Evolutionary conservation across 2,113 vertebrate species (phyloP).

Genomic region (Clarias batrachus): DNA sequence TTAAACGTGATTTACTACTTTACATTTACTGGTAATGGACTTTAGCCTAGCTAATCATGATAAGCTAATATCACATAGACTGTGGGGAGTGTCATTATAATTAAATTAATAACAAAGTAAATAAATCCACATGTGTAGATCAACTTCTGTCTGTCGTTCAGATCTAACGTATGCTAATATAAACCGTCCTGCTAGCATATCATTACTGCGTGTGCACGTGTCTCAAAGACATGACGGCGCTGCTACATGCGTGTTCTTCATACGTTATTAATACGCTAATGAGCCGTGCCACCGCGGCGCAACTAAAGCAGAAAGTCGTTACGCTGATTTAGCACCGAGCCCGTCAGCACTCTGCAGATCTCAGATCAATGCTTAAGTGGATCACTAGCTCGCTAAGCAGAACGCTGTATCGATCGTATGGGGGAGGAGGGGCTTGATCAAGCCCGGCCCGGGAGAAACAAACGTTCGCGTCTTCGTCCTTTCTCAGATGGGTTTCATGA

Average conservation of each 20-base stretch:
- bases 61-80: not conserved
- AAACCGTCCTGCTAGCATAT: not conserved
- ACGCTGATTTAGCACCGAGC: constrained; percentile 35
- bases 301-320: constrained; percentile 38
- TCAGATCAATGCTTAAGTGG: constrained; percentile 52
- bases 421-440: not conserved
- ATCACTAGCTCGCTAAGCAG: constrained; percentile 25
- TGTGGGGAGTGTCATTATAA: not conserved
- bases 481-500: not conserved
- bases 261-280: not conserved
- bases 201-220: not conserved
- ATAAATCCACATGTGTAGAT: not conserved
- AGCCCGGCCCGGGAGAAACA: not conserved
- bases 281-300: not conserved
- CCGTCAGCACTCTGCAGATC: constrained; percentile 45
- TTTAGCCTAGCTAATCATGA: not conserved
- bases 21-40: not conserved
- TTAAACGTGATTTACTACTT: not conserved
- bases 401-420: not conserved
- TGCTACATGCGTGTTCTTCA: not conserved
- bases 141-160: no score
- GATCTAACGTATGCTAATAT: not conserved
- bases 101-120: not conserved
- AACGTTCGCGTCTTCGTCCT: not conserved
- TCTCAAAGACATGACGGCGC: not conserved